Conservation (phyloP, 2,888 invertebrate genomes). For the Tanaodytes sp. region DNA sequence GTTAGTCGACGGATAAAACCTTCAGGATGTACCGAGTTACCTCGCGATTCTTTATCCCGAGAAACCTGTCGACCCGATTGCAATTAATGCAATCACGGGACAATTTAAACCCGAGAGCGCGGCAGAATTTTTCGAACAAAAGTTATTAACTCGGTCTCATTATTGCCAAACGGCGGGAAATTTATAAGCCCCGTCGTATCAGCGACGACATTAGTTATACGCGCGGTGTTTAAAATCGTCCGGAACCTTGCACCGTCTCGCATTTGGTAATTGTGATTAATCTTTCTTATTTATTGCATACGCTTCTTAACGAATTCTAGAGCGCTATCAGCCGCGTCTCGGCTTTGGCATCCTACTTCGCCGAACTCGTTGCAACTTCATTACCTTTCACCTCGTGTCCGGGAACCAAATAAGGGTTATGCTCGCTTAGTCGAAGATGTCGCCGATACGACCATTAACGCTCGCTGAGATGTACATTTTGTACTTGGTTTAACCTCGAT, state of each 20-base stretch:
- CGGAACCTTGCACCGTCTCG: slow-evolving; percentile 1
- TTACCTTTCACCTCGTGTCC: slow-evolving; percentile 41
- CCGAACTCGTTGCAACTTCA: slow-evolving; percentile 30
- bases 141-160: too few species aligned
- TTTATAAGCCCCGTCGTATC: background rate
- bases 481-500: slow-evolving; percentile 22
- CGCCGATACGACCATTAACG: slow-evolving; percentile 26
- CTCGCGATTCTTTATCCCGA: too few species aligned
- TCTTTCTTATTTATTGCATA: background rate
- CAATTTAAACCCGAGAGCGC: too few species aligned
- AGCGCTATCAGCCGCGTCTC: background rate
- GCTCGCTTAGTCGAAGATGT: slow-evolving; percentile 31
- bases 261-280: background rate
- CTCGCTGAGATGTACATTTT: slow-evolving; percentile 14
- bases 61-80: too few species aligned
- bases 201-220: background rate
- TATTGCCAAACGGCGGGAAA: background rate
- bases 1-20: slow-evolving; percentile 25
- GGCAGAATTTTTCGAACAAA: too few species aligned
- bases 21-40: background rate
- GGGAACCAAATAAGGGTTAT: slow-evolving; percentile 42
- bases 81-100: too few species aligned
- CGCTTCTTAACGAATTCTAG: slow-evolving; percentile 1
- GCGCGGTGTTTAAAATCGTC: slow-evolving; percentile 1
- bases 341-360: background rate